Percentiles rank a stretch among this genome's conserved stretches.
Conservation (phyloP, 1,140 invertebrate species). For the Drosophila cardini region DNA sequence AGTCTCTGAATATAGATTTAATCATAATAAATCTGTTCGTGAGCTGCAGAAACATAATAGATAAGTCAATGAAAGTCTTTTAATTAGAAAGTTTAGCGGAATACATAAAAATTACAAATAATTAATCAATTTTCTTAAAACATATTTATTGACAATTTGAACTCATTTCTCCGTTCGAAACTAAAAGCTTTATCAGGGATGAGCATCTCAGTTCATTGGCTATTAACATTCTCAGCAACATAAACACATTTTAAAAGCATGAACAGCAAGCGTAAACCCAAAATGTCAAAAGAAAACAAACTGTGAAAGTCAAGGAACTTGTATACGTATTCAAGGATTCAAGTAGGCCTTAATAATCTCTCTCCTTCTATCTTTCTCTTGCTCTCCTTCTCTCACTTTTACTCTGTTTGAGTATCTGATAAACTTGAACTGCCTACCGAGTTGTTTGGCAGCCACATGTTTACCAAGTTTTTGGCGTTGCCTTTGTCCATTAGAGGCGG, state of each 20-base stretch:
- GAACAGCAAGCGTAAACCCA: not conserved
- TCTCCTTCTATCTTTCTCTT: conserved; percentile 15
- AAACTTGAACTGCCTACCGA: conserved; percentile 36
- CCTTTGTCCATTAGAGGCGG: conserved; percentile 30
- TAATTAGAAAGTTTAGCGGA: not conserved
- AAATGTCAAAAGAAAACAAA: conserved; percentile 31
- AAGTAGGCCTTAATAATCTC: not conserved
- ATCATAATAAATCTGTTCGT: no score
- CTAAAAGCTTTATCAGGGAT: not conserved
- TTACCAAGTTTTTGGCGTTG: conserved; percentile 26
- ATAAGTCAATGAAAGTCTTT: no score
- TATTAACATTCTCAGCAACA: conserved; percentile 14
- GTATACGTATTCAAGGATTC: not conserved
- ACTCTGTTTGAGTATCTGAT: conserved; percentile 36
- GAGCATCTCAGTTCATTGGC: not conserved
- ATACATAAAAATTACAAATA: not conserved
- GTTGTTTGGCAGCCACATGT: conserved; percentile 32
- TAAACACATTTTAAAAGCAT: conserved; percentile 32
- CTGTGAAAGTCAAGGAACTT: conserved; percentile 50
- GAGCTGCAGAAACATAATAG: no score
- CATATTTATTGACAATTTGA: not conserved
- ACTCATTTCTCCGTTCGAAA: not conserved
- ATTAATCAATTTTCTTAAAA: not conserved
- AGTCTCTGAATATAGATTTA: no score
- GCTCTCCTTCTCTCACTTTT: not conserved